These are phyloP conservation scores for Lasioglossum zephyrum DNA, from an alignment of 2,888 invertebrate genomes.

Conservation along the genomic window DNA sequence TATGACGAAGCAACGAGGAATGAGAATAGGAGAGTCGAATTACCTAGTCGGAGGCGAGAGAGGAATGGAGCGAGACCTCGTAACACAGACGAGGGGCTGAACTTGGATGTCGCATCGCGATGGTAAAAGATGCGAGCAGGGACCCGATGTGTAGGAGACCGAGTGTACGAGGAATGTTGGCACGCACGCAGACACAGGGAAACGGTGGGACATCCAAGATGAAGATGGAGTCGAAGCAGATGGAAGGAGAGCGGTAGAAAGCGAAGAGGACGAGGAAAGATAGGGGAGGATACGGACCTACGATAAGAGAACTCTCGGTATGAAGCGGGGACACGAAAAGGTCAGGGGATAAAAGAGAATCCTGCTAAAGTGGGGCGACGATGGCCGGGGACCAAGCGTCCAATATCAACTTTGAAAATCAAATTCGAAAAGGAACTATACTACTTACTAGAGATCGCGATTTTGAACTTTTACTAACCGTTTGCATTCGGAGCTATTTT, in stretches of 20 bases:
- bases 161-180: slow-evolving; percentile 3
- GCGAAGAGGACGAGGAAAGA: not conserved
- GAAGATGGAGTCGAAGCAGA: not conserved
- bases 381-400: not conserved
- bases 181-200: not conserved
- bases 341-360: not conserved
- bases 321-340: not conserved
- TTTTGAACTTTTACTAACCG: too few species aligned
- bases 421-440: not conserved
- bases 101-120: not conserved
- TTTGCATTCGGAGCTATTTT: too few species aligned
- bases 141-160: too few species aligned
- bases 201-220: not conserved
- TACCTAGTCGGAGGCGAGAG: slow-evolving; percentile 14
- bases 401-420: not conserved
- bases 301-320: not conserved
- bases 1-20: slow-evolving; percentile 45
- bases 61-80: not conserved
- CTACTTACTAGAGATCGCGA: too few species aligned
- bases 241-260: not conserved
- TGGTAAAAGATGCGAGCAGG: not conserved
- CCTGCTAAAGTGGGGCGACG: not conserved
- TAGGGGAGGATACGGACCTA: not conserved
- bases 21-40: slow-evolving; percentile 48
- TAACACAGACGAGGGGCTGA: not conserved